Percentiles rank a stretch among this genome's conserved stretches.
Evolutionary conservation across 2,888 invertebrate species (phyloP).

Genomic region (Drosophila picticornis): DNA sequence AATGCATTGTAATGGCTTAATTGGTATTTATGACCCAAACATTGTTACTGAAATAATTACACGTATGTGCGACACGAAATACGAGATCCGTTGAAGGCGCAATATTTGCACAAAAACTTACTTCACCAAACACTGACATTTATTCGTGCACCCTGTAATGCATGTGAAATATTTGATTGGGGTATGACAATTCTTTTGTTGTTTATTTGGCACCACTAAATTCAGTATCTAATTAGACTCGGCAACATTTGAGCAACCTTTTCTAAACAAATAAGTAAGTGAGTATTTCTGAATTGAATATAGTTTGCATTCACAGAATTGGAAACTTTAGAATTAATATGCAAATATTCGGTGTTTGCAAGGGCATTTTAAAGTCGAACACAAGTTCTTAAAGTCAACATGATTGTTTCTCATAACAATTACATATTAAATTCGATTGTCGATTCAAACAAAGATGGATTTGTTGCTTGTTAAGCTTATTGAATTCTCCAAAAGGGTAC

Average conservation of each 20-base stretch:
- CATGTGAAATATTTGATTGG: accelerated
- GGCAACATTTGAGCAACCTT: too few relatives aligned
- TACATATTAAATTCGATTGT: slow-evolving; percentile 15
- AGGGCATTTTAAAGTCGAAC: slow-evolving; percentile 1
- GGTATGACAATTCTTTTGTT: too few relatives aligned
- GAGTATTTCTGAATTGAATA: too few relatives aligned
- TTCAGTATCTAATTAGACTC: background rate
- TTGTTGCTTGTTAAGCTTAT: slow-evolving; percentile 22
- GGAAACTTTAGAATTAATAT: background rate
- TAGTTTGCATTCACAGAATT: background rate
- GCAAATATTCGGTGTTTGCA: background rate
- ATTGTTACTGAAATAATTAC: slow-evolving; percentile 38
- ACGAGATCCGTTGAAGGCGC: slow-evolving; percentile 25
- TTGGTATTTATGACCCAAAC: slow-evolving; percentile 68
- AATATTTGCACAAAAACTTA: slow-evolving; percentile 43
- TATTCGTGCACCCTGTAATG: slow-evolving; percentile 5
- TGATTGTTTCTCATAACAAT: slow-evolving; percentile 4
- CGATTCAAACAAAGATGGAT: slow-evolving; percentile 14
- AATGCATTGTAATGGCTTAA: slow-evolving; percentile 71
- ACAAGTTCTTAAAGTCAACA: accelerated
- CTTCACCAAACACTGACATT: slow-evolving; percentile 5
- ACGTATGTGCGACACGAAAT: slow-evolving; percentile 49
- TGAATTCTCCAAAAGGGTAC: background rate
- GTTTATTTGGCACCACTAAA: too few relatives aligned
- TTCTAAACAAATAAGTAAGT: too few relatives aligned